Evolutionary conservation across 2,113 vertebrate species (phyloP).

Genomic region (Alligator sinensis): DNA sequence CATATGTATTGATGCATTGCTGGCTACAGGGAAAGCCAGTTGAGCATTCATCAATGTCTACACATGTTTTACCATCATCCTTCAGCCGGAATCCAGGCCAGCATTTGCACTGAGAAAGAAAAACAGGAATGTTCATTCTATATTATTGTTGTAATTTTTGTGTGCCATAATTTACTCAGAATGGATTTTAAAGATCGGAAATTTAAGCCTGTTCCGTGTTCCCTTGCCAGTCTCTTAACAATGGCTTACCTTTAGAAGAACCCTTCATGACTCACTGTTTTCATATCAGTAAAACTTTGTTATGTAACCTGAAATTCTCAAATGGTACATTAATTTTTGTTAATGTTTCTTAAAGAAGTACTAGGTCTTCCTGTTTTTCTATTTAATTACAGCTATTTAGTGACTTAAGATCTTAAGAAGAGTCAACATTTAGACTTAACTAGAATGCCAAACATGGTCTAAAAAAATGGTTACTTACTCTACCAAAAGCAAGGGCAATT

Average conservation of each 20-base stretch:
- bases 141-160: neutral
- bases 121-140: conserved; percentile 24
- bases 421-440: neutral
- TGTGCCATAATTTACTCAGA: neutral
- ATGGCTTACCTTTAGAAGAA: neutral
- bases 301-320: neutral
- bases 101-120: conserved; percentile 91
- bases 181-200: neutral
- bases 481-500: neutral
- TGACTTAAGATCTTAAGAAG: neutral
- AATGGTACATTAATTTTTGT: neutral
- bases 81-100: conserved; percentile 98
- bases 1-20: conserved; percentile 96
- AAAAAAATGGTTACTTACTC: neutral
- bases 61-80: conserved; percentile 94
- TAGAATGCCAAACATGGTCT: neutral
- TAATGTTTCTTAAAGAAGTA: neutral
- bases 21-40: conserved; percentile 96
- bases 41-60: conserved; percentile 94
- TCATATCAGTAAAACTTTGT: neutral
- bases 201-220: neutral
- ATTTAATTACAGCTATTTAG: neutral
- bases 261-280: neutral
- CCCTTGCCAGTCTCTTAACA: neutral
- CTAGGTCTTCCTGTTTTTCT: neutral